Conservation (phyloP, 2,797 vertebrate species). For the Cirrhinus mrigala region DNA sequence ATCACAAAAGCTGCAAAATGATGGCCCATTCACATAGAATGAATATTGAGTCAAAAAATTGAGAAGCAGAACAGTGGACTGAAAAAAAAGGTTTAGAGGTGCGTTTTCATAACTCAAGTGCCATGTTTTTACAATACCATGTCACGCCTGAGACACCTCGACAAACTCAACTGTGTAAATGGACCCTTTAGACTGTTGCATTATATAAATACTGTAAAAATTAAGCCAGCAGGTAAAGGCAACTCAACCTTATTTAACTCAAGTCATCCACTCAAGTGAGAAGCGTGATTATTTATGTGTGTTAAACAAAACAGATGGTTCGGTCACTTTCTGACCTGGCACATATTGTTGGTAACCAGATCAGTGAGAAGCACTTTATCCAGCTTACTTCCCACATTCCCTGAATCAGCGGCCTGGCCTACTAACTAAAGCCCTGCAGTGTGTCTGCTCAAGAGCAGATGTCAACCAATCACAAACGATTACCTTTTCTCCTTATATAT, state of each 20-base stretch:
- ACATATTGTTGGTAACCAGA: conserved; percentile 49
- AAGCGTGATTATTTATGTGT: conserved; percentile 18
- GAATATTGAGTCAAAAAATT: background rate
- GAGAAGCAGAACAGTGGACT: background rate
- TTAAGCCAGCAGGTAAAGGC: background rate
- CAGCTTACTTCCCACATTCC: conserved; percentile 58
- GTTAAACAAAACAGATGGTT: conserved; percentile 43
- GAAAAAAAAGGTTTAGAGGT: background rate
- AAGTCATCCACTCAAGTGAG: conserved; percentile 12
- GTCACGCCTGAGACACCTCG: too few species aligned
- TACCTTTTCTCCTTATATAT: background rate
- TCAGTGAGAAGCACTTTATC: conserved; percentile 56
- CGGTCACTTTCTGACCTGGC: conserved; percentile 54
- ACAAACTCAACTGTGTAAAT: background rate
- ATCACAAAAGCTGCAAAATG: background rate
- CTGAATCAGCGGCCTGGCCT: conserved; percentile 42
- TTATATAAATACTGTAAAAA: background rate
- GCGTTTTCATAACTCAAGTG: background rate
- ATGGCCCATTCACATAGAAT: background rate
- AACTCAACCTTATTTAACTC: background rate
- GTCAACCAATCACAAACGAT: conserved; percentile 34
- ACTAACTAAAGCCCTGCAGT: conserved; percentile 25
- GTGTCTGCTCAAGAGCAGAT: conserved; percentile 22
- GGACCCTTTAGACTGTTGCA: background rate
- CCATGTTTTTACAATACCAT: background rate